These are phyloP conservation scores for Zaprionus obscuricornis DNA, from an alignment of 2,888 invertebrate species.

Conservation along the genomic window DNA sequence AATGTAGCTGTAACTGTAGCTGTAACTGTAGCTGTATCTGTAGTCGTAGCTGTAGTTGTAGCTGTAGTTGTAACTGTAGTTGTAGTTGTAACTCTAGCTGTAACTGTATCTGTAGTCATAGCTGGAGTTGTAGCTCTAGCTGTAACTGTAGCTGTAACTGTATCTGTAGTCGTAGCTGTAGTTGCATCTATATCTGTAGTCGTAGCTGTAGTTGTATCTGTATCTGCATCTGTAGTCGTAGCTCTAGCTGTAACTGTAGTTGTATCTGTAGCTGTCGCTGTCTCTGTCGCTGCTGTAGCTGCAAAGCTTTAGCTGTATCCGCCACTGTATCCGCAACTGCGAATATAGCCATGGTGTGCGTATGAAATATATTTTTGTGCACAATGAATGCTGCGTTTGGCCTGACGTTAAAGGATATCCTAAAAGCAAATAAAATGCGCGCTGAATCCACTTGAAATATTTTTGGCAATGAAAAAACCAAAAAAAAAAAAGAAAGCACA, in stretches of 20 bases:
- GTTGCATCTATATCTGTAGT: conserved; percentile 43
- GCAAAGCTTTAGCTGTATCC: conserved; percentile 11
- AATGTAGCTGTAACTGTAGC: no score
- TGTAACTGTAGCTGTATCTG: no score
- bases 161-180: no score
- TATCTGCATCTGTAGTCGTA: conserved; percentile 6
- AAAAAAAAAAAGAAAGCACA: conserved; percentile 18
- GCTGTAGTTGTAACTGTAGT: no score
- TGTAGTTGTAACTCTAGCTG: no score
- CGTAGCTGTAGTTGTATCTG: conserved; percentile 37
- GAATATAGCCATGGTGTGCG: conserved; percentile 22
- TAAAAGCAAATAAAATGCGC: conserved; percentile 65
- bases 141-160: no score
- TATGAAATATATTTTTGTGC: conserved; percentile 52
- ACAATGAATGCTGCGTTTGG: conserved; percentile 50
- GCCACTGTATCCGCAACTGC: background rate
- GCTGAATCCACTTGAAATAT: conserved; percentile 73
- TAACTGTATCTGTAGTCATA: no score
- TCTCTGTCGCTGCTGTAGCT: no score
- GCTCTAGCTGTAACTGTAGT: no score
- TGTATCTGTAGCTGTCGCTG: background rate
- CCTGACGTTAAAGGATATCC: conserved; percentile 46
- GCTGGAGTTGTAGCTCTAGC: no score
- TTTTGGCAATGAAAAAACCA: conserved; percentile 68
- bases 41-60: no score